Evolutionary conservation across 2,888 invertebrate genomes (phyloP).

Genomic region (Temnothorax ravouxi): DNA sequence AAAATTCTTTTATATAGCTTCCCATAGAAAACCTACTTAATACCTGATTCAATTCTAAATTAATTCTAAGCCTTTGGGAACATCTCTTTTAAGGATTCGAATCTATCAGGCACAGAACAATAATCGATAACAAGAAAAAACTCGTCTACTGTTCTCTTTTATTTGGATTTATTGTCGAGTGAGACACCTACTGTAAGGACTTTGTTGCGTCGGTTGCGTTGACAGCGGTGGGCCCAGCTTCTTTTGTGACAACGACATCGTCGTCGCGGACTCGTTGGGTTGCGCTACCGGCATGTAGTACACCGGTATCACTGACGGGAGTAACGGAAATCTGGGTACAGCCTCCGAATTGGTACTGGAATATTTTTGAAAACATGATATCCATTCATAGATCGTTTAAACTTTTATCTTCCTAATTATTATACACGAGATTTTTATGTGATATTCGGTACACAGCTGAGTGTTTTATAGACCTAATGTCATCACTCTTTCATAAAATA

Average conservation of each 20-base stretch:
- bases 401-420: background rate
- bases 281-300: constrained; percentile 88
- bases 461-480: background rate
- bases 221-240: constrained; percentile 48
- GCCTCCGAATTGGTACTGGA: constrained; percentile 76
- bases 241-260: constrained; percentile 51
- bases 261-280: constrained; percentile 68
- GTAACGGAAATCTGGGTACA: constrained; percentile 85
- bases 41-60: background rate
- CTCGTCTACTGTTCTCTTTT: background rate
- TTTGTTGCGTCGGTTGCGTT: constrained; percentile 60
- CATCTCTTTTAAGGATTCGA: background rate
- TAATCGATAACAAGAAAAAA: background rate
- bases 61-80: background rate
- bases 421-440: background rate
- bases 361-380: constrained; percentile 66
- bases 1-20: constrained; percentile 32
- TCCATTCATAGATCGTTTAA: background rate
- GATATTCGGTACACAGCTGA: background rate
- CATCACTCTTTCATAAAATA: background rate
- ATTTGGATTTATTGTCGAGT: background rate
- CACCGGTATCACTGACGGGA: constrained; percentile 84
- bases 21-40: background rate
- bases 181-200: constrained; percentile 73
- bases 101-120: background rate